Conservation (phyloP, 1,140 invertebrate species). For the Kradibia gibbosae region DNA sequence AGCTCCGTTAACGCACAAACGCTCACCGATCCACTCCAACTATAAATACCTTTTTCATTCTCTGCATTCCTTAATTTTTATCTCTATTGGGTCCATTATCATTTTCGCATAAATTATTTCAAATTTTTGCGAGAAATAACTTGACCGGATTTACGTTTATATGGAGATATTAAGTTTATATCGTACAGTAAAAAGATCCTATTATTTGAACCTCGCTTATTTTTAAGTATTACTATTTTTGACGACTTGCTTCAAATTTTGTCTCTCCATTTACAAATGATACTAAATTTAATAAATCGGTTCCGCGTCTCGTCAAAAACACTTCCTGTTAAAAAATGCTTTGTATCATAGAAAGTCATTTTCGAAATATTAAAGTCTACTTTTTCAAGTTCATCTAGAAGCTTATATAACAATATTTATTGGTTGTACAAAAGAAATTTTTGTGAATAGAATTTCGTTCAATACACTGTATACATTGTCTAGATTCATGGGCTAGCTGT, state of each 20-base stretch:
- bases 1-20: background rate
- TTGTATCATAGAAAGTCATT: background rate
- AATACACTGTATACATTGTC: background rate
- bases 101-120: conserved; percentile 30
- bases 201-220: background rate
- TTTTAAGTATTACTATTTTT: background rate
- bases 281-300: background rate
- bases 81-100: conserved; percentile 12
- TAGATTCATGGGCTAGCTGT: background rate
- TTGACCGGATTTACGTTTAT: background rate
- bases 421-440: background rate
- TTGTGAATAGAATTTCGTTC: background rate
- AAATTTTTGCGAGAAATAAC: background rate
- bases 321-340: background rate
- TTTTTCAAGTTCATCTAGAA: background rate
- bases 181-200: background rate
- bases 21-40: too few relatives aligned
- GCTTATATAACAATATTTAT: background rate
- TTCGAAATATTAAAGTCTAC: background rate
- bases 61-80: background rate
- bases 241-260: background rate
- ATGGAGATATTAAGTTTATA: conserved; percentile 1
- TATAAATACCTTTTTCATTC: background rate
- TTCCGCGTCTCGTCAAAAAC: background rate
- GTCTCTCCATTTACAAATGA: background rate